Base-by-base conservation (phyloP, 1,140 invertebrate species). In the Drosophila triauraria region DNA sequence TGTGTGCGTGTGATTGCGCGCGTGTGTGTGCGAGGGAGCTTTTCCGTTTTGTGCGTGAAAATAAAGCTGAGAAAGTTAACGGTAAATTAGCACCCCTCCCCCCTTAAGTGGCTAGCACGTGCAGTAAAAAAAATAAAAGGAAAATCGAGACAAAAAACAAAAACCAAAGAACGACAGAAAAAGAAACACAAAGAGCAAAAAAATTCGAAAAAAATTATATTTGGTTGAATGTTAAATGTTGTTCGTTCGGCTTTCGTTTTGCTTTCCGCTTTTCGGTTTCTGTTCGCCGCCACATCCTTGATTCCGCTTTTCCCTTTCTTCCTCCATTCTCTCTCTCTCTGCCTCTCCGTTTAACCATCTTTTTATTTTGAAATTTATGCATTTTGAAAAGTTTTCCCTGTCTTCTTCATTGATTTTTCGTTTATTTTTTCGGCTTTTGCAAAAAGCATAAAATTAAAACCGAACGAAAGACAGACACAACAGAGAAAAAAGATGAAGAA, bases 51-150 rank as follows among this genome's bases (percentile, higher is more conserved):
- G 77, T 72, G 79, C 79, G 80, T 86, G 59, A 58, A 79, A 82
- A 85, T 65, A 60, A 71, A 82, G 78, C 79, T 77, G 70, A 76
- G 75, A 85, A 70, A 86, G 75, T 86, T 75, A 75, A 76, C 81
- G 82, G 65, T 59, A 79, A 88, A 86, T 86, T 87, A 86, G 80
- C 79, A 82, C 35, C 40, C 17, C 42, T 15, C 15, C n/a, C 48
- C 53, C 50, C 23, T 38, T 40, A 48, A 48, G 35, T 62, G 57
- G 48, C 54, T 61, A 80, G 80, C 83, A 86, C 83, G 83, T 86
- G 83, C 67, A 58, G 47, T 43, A 74, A 48, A 65, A 30, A 62
- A 75, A 84, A 63, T 20, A 20, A 43, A 57, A 54, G 25, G 35
- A 35, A 48, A 32, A 65, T 50, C 17, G 23, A 62, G 20, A 56